Conservation (phyloP, 2,113 vertebrate genomes). For the Strigops habroptila region DNA sequence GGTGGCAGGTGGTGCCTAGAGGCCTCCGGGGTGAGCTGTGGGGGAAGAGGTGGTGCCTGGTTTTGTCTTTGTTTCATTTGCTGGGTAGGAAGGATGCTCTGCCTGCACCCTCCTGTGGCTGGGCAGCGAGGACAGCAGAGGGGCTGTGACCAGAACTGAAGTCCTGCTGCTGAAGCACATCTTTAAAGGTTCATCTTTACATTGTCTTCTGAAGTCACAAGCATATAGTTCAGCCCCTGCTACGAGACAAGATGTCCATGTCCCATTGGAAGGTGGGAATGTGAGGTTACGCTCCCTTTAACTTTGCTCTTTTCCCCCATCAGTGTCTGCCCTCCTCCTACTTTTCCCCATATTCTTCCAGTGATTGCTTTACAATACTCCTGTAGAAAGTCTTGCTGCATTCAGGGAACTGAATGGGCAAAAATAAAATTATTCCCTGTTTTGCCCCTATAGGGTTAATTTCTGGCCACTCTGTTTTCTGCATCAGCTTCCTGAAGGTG, state of each 20-base stretch:
- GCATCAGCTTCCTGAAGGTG: background rate
- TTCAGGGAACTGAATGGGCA: background rate
- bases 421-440: background rate
- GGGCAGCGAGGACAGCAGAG: background rate
- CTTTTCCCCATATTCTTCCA: background rate
- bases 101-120: background rate
- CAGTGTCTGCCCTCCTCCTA: rapidly evolving
- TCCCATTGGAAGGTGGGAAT: background rate
- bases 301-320: background rate
- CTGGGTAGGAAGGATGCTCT: background rate
- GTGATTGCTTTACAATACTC: background rate
- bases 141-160: background rate
- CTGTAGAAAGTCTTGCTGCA: background rate
- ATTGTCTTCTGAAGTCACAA: background rate
- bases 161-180: background rate
- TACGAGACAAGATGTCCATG: background rate
- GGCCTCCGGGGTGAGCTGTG: background rate
- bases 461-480: background rate
- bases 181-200: background rate
- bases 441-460: background rate
- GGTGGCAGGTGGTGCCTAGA: background rate
- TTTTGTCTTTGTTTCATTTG: background rate
- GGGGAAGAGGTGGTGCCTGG: background rate
- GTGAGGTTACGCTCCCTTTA: background rate
- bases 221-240: background rate